Base-by-base conservation (phyloP, 2,797 vertebrate species). In the Chaenodraco wilsoni region DNA sequence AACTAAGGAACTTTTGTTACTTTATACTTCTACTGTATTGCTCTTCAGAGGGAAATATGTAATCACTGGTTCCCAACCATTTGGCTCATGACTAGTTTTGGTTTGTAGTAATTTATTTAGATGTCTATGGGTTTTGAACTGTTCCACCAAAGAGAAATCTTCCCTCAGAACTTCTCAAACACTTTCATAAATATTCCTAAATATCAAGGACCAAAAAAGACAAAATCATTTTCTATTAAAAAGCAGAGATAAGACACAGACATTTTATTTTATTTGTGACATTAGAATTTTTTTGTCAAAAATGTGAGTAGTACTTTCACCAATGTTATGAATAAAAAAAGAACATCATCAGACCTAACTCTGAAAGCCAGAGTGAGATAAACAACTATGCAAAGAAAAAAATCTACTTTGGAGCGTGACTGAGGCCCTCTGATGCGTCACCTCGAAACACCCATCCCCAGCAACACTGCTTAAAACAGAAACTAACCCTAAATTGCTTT, bases 391-490 rank as follows among this genome's bases (percentile, higher is more conserved):
- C 44, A 5, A 27, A 66, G 55, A 58, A 21, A 21, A 60, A 23
- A 49, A 17, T 78, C 61, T 64, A 71, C 72, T 55, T 19, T 54
- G 63, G 57, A 64, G 52, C 6, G 50, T 84, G 73, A 87, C 74
- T 82, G 62, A 73, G 50, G 9, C 8, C 1, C 44, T 45, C 72
- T 72, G 49, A 65, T 43, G 7, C 11, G 2, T 75, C 51, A 60
- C 51, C 50, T 62, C 69, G 63, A 55, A 64, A 65, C 12, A 7
- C 63, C 79, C 72, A 81, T 81, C 79, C 88, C 83, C 84, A 74
- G 79, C 83, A 90, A 87, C 86, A 69, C 59, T 9, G 51, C 76
- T 73, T 80, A 78, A 85, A 91, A 88, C 71, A 54, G 82, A 81
- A 79, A 71, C 76, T 41, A 68, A 71, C 68, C 68, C 65, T 61